Conservation (phyloP, 2,888 invertebrate genomes). For the Dryobota labecula region DNA sequence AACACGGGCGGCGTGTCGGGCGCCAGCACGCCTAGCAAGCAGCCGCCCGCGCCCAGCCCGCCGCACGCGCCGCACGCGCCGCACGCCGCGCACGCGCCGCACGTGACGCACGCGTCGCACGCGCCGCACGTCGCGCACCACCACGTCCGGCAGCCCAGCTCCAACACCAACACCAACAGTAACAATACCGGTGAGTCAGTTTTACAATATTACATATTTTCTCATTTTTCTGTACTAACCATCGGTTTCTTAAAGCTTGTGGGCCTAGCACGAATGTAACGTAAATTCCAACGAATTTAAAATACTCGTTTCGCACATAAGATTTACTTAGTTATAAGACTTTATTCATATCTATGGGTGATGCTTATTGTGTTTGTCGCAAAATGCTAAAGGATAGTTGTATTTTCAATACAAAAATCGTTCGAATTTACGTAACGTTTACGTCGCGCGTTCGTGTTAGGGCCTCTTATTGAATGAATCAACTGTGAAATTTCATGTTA, state of each 20-base stretch:
- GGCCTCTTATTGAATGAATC: background rate
- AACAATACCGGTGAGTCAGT: conserved; percentile 32
- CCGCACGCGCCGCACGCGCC: conserved; percentile 48
- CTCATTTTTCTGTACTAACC: background rate
- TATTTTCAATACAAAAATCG: background rate
- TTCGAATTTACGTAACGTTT: background rate
- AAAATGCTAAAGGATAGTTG: too few species aligned
- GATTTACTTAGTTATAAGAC: background rate
- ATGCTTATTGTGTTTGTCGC: background rate
- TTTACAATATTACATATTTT: background rate
- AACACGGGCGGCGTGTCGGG: conserved; percentile 75
- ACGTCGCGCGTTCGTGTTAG: too few species aligned
- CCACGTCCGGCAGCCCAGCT: conserved; percentile 64
- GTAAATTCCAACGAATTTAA: too few species aligned
- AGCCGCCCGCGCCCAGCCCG: conserved; percentile 76
- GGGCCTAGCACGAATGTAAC: background rate
- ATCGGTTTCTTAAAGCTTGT: background rate
- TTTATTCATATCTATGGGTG: background rate
- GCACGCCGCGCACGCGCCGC: conserved; percentile 13
- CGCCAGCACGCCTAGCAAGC: conserved; percentile 84
- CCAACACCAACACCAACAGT: conserved; percentile 71
- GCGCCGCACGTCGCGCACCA: conserved; percentile 51
- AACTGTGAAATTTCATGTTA: background rate
- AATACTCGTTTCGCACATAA: background rate
- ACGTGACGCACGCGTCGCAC: conserved; percentile 10